Evolutionary conservation across 2,113 vertebrate species (phyloP).

Genomic region (Hemiprocne comata): DNA sequence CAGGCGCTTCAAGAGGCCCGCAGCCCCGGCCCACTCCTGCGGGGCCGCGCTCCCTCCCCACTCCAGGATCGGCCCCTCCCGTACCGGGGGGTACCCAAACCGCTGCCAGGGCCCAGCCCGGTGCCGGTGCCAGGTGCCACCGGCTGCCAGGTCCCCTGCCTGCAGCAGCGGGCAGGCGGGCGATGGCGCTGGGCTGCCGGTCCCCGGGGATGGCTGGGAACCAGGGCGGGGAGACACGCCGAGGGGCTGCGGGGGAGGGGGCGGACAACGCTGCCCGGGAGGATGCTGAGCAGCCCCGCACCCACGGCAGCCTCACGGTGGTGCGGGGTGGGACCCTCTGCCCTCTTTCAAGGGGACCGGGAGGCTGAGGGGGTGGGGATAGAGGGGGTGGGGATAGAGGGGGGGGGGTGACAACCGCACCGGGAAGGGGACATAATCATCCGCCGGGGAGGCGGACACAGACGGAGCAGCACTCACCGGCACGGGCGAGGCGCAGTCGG

Average conservation of each 20-base stretch:
- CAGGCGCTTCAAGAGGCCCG: not conserved
- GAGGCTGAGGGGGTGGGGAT: not conserved
- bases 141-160: not conserved
- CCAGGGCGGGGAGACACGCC: not conserved
- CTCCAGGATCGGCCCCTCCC: not conserved
- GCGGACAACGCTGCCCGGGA: too few species aligned
- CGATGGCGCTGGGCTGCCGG: not conserved
- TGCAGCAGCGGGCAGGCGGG: not conserved
- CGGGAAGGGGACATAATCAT: not conserved
- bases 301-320: not conserved
- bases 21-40: not conserved
- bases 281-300: not conserved
- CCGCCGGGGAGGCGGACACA: not conserved
- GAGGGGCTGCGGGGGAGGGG: not conserved
- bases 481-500: not conserved
- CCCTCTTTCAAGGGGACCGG: not conserved
- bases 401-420: not conserved
- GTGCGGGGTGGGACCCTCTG: not conserved
- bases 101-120: not conserved
- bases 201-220: not conserved
- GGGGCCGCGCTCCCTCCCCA: fast-evolving
- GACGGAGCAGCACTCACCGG: not conserved
- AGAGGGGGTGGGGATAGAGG: not conserved
- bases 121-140: not conserved
- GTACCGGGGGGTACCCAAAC: not conserved